Conservation (phyloP, 2,113 vertebrate species). For the Cygnus atratus region DNA sequence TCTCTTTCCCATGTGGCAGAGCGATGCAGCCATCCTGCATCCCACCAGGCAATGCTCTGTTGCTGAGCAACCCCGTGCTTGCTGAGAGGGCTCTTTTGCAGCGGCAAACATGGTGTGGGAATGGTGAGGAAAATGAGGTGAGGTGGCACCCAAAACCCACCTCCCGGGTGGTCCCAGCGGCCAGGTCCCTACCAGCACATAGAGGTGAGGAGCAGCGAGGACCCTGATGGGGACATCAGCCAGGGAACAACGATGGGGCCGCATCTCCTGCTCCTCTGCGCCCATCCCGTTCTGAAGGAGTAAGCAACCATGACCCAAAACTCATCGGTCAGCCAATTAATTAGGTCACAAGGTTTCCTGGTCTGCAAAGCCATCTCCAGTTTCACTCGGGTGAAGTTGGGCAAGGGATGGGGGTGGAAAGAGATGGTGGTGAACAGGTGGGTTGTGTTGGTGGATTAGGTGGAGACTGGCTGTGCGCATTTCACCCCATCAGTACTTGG, state of each 20-base stretch:
- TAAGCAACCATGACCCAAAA: neutral
- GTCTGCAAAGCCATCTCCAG: neutral
- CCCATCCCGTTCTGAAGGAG: neutral
- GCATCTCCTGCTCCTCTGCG: neutral
- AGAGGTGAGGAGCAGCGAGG: neutral
- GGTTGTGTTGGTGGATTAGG: too few species aligned
- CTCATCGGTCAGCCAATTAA: neutral
- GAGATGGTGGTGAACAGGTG: neutral
- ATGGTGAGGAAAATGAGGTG: neutral
- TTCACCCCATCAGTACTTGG: too few species aligned
- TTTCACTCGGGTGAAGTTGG: neutral
- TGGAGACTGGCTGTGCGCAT: too few species aligned
- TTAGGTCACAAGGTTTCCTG: neutral
- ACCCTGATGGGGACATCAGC: neutral
- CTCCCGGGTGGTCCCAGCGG: neutral
- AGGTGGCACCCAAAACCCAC: neutral
- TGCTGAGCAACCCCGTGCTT: slow-evolving; percentile 32
- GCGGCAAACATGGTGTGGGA: neutral
- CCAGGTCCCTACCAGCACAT: neutral
- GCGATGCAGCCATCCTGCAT: neutral
- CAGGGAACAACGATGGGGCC: neutral
- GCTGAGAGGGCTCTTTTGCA: slow-evolving; percentile 26
- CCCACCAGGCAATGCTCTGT: neutral
- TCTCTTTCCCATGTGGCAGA: neutral
- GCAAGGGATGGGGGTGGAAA: neutral